Conservation (phyloP, 2,888 invertebrate genomes). For the Lasioglossum marginatum region DNA sequence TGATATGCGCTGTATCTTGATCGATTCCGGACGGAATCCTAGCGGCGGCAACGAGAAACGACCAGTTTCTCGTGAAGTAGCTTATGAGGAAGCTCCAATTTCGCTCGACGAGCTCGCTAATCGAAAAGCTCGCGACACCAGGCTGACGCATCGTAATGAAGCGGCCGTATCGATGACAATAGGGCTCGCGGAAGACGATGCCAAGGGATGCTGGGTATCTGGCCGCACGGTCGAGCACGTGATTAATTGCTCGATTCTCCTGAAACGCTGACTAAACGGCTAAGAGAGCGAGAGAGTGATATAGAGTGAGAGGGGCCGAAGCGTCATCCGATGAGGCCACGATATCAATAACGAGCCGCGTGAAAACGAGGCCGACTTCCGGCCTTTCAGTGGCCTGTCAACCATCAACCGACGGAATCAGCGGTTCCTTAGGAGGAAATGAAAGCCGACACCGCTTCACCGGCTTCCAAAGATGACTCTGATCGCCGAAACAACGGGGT, state of each 20-base stretch:
- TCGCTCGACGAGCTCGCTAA: constrained; percentile 3
- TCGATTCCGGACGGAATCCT: not conserved
- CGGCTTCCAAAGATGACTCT: not conserved
- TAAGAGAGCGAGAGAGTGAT: not conserved
- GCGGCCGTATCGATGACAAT: constrained; percentile 42
- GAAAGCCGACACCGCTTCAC: constrained; percentile 10
- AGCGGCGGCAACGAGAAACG: not conserved
- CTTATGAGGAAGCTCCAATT: not conserved
- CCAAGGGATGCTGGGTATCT: constrained; percentile 53
- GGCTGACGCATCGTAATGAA: constrained; percentile 21
- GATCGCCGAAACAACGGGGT: not conserved
- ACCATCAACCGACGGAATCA: constrained; percentile 27
- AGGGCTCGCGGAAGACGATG: constrained; percentile 13
- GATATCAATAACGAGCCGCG: constrained; percentile 47
- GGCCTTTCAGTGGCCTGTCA: constrained; percentile 25
- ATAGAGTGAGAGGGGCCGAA: not conserved
- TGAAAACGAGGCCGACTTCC: constrained; percentile 39
- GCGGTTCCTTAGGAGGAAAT: constrained; percentile 22
- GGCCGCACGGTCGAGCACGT: constrained; percentile 56
- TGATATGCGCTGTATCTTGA: too few relatives aligned
- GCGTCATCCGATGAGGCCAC: constrained; percentile 36
- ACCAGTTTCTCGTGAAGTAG: not conserved
- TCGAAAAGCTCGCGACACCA: constrained; percentile 2
- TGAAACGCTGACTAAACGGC: constrained; percentile 71
- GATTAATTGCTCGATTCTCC: constrained; percentile 70